Evolutionary conservation across 2,797 vertebrate genomes (phyloP).

Genomic region (Poecilia wingei): DNA sequence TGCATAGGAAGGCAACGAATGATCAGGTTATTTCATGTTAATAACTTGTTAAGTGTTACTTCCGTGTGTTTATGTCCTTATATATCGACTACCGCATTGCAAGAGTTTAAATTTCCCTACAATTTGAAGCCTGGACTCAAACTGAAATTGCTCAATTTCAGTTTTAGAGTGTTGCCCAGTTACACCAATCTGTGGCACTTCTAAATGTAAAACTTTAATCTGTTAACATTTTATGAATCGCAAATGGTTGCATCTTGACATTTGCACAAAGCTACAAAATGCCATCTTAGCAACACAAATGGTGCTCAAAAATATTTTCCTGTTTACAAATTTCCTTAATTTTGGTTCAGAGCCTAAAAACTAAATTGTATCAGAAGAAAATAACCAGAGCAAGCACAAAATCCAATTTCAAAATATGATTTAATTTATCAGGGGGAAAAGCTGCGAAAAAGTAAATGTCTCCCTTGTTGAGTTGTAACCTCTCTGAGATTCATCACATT

Average conservation of each 20-base stretch:
- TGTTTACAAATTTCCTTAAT: neutral
- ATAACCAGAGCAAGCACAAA: neutral
- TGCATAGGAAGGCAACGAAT: no score
- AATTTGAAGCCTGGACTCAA: neutral
- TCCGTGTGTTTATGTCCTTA: neutral
- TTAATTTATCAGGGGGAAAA: neutral
- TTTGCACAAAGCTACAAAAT: neutral
- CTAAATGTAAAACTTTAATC: neutral
- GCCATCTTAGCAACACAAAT: neutral
- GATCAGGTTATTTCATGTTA: neutral
- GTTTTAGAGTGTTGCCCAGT: neutral
- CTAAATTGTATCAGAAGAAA: neutral
- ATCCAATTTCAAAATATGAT: neutral
- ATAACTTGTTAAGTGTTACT: neutral
- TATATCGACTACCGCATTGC: neutral
- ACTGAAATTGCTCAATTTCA: neutral
- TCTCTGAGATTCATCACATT: neutral
- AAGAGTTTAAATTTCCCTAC: neutral
- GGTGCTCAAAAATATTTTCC: neutral
- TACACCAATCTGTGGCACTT: neutral
- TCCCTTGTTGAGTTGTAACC: no score
- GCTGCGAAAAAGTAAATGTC: neutral
- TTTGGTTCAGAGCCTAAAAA: neutral
- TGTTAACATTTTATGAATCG: neutral
- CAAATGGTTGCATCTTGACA: neutral